Conservation (phyloP, 2,888 invertebrate species). For the Phlogophora meticulosa region DNA sequence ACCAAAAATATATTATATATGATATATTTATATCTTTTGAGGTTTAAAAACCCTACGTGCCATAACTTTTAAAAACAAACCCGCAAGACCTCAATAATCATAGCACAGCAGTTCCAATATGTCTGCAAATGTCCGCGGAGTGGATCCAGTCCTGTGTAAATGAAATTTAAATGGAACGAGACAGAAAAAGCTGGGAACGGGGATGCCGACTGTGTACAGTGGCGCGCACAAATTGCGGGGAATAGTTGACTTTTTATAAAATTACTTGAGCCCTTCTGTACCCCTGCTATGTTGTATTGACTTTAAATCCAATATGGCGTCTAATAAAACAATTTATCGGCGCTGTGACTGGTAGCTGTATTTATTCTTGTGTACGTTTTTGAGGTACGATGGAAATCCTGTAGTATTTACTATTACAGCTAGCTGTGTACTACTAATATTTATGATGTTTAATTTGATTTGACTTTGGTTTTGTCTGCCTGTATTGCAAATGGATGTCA, state of each 20-base stretch:
- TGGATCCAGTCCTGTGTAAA: slow-evolving; percentile 60
- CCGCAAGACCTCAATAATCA: slow-evolving; percentile 6
- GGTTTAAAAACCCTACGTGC: background rate
- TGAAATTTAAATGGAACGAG: slow-evolving; percentile 74
- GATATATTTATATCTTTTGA: too few species aligned
- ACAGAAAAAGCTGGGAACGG: slow-evolving; percentile 61
- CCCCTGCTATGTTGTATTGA: slow-evolving; percentile 51
- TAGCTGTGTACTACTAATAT: background rate
- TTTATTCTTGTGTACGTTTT: slow-evolving; percentile 43
- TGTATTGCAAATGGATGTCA: background rate
- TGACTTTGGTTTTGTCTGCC: background rate
- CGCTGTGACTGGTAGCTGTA: slow-evolving; percentile 34
- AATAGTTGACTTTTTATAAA: slow-evolving; percentile 66
- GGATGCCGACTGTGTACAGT: slow-evolving; percentile 53
- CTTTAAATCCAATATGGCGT: slow-evolving; percentile 62
- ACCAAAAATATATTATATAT: background rate
- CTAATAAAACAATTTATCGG: slow-evolving; percentile 61
- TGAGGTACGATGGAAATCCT: slow-evolving; percentile 1
- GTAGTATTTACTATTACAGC: background rate
- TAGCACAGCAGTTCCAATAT: slow-evolving; percentile 33
- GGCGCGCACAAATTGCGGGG: slow-evolving; percentile 65
- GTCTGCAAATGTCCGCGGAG: slow-evolving; percentile 37
- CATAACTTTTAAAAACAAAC: slow-evolving; percentile 19
- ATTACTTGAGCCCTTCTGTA: slow-evolving; percentile 57
- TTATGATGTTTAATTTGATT: too few species aligned